phyloP scores from a whole-genome alignment of 2,797 vertebrate species.

The Coregonus suidteri region DNA sequence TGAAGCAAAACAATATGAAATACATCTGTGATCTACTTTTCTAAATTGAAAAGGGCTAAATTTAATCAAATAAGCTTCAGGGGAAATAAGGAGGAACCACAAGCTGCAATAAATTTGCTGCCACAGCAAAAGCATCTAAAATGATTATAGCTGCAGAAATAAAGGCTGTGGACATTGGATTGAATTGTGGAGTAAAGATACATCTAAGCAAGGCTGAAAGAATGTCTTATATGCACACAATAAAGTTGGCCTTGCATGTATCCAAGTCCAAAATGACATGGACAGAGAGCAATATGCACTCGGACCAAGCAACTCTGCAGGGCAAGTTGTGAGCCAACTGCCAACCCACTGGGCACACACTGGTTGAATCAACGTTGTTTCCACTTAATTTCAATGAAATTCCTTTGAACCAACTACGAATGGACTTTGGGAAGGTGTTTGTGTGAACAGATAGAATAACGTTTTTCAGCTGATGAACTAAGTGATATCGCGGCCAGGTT shows the following conservation, averaged over 20 bases:
- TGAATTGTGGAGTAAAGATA: constrained; percentile 8
- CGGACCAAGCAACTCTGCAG: neutral
- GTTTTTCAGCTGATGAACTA: constrained; percentile 57
- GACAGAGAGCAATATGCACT: neutral
- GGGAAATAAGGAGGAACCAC: constrained; percentile 49
- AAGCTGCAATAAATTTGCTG: constrained; percentile 60
- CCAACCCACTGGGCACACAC: neutral
- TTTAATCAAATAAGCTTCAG: constrained; percentile 73
- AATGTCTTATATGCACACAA: neutral
- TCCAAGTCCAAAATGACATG: no score
- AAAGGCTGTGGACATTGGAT: constrained; percentile 43
- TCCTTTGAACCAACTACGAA: no score
- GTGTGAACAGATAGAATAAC: neutral
- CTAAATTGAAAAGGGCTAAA: constrained; percentile 70
- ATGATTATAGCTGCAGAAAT: constrained; percentile 55
- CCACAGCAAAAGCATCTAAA: constrained; percentile 57
- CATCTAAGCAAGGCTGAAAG: constrained; percentile 30
- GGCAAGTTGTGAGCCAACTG: neutral
- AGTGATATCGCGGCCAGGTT: constrained; percentile 60
- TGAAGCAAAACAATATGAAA: constrained; percentile 60
- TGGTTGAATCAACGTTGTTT: no score
- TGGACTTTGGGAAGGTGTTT: neutral
- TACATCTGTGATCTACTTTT: constrained; percentile 74
- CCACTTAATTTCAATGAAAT: no score
- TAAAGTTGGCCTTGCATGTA: constrained; percentile 22